Conservation (phyloP, 2,888 invertebrate genomes). For the Rambutsinella grinnellia region DNA sequence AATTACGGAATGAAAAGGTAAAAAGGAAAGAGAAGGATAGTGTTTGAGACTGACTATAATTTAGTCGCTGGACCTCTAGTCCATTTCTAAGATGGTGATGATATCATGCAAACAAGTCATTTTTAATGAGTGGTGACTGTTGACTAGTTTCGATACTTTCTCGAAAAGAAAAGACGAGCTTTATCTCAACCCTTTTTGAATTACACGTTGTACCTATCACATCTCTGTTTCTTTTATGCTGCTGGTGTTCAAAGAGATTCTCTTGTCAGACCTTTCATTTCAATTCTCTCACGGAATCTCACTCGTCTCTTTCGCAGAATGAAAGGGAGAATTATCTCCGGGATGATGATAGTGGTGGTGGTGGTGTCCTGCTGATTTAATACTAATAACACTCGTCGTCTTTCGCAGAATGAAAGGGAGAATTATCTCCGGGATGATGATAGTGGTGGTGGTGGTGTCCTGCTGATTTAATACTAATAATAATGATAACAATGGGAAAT, state of each 20-base stretch:
- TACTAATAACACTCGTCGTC: too few species aligned
- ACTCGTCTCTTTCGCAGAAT: slow-evolving; percentile 28
- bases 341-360: too few species aligned
- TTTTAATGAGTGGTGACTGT: slow-evolving; percentile 44
- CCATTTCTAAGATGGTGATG: background rate
- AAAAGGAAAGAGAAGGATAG: too few species aligned
- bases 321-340: too few species aligned
- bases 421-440: too few species aligned
- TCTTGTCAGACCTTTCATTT: too few species aligned
- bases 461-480: slow-evolving; percentile 56
- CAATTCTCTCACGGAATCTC: too few species aligned
- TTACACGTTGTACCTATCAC: slow-evolving; percentile 33
- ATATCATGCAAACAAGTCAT: slow-evolving; percentile 47
- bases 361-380: slow-evolving; percentile 54
- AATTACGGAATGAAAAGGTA: too few species aligned
- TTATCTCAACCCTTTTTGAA: slow-evolving; percentile 48
- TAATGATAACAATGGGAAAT: slow-evolving; percentile 54
- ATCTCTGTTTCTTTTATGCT: slow-evolving; percentile 5
- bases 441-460: slow-evolving; percentile 42
- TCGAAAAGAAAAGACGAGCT: slow-evolving; percentile 24
- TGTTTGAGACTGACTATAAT: too few species aligned
- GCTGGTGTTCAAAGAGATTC: too few species aligned
- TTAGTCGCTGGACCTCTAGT: background rate
- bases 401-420: slow-evolving; percentile 19
- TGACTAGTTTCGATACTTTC: too few species aligned